Evolutionary conservation across 2,888 invertebrate genomes (phyloP).

Genomic region (Vannuccia rotundouncinata): DNA sequence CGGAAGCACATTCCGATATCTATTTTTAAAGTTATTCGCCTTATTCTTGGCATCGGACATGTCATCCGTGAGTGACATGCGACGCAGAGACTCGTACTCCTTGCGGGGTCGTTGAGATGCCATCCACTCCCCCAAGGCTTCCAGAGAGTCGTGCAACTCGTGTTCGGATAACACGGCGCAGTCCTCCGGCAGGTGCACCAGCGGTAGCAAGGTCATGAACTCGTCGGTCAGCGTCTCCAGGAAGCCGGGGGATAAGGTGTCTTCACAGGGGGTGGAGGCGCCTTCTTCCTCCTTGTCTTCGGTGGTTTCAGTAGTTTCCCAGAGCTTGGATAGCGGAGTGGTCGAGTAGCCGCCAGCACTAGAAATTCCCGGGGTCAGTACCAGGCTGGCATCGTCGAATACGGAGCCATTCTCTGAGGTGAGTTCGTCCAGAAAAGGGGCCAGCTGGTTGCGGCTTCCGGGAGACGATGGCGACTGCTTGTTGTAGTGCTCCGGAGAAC

Average conservation of each 20-base stretch:
- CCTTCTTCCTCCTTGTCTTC: not conserved
- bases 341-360: not conserved
- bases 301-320: not conserved
- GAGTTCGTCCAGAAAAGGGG: not conserved
- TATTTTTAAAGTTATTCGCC: not conserved
- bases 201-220: not conserved
- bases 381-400: not conserved
- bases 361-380: not conserved
- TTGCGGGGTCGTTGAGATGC: not conserved
- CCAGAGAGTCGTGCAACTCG: not conserved
- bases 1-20: slow-evolving; percentile 27
- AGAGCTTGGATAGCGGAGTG: not conserved
- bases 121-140: slow-evolving; percentile 22
- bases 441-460: not conserved
- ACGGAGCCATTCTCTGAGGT: not conserved
- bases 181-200: slow-evolving; percentile 6
- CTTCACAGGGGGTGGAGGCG: not conserved
- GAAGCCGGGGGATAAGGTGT: not conserved
- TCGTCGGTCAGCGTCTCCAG: slow-evolving; percentile 2
- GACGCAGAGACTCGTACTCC: not conserved
- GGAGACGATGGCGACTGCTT: not conserved
- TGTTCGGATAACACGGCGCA: not conserved
- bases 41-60: not conserved
- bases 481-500: not conserved
- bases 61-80: not conserved